Base-by-base conservation (phyloP, 2,113 vertebrate species). In the Phrynocephalus versicolor region DNA sequence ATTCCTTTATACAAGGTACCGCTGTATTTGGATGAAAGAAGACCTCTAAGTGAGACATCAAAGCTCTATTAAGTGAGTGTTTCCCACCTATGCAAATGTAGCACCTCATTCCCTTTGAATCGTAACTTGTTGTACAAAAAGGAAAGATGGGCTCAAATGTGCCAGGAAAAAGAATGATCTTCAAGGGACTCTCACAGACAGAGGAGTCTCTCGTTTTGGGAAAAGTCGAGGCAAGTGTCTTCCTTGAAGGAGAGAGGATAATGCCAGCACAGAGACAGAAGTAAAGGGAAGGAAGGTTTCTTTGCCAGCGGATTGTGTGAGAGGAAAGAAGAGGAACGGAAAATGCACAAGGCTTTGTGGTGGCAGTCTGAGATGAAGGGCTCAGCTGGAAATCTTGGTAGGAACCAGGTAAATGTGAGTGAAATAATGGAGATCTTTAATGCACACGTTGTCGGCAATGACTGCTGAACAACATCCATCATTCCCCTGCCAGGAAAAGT, bases 391-490 rank as follows among this genome's bases (percentile, higher is more conserved):
- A 79, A 71, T 72, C 74, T 83, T 13, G 0, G 16, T 75, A 67
- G 90, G 88, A 85, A 88, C 83, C 83, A 88, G 76, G 51, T 33
- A 78, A 70, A 33, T 83, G 39, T 72, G 89, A 79, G 45, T 55
- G 73, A 87, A 67, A 1, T 14, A 90, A 71, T 83, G 82, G 89
- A 76, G 82, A 88, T 73, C 23, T 85, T 80, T 81, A 74, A 82
- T 83, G 37, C 0, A 16, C n/a, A 15, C 45, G 55, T 77, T 55
- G 45, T 77, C 37, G 67, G 72, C 64, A 75, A 73, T 79, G 86
- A 83, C 75, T 85, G n/a, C 80, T 58, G 70, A 85, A 76, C 83
- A 62, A 70, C 37, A 51, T 7, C 14, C 27, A 41, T 35, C 84
- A 58, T 37, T 84, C 84, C 72, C 77, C 77, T 57, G 21, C 85